Evolutionary conservation across 1,140 invertebrate genomes (phyloP).

Genomic region (Cyphomyrmex costatus): DNA sequence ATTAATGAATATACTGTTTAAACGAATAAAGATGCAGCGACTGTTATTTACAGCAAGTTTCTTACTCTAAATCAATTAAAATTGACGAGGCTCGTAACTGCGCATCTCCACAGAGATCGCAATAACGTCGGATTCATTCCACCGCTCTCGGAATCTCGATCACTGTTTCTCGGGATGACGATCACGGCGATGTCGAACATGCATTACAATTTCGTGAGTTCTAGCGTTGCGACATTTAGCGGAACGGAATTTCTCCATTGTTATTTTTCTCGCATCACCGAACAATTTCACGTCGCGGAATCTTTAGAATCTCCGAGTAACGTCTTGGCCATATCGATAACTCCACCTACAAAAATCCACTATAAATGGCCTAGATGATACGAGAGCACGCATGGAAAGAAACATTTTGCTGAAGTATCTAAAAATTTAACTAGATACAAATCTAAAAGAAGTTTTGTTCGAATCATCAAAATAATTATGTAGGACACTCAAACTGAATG

Average conservation of each 20-base stretch:
- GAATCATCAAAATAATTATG: too few species aligned
- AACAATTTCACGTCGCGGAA: not conserved
- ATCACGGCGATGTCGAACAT: not conserved
- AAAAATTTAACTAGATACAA: too few species aligned
- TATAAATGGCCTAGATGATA: slow-evolving; percentile 7
- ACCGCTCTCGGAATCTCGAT: slow-evolving; percentile 27
- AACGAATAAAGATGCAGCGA: not conserved
- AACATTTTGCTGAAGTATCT: too few species aligned
- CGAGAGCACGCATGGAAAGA: too few species aligned
- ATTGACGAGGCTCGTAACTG: not conserved
- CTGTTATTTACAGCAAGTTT: not conserved
- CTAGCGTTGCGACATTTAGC: slow-evolving; percentile 25
- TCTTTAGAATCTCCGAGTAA: slow-evolving; percentile 8
- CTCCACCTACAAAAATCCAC: slow-evolving; percentile 21
- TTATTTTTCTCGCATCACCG: slow-evolving; percentile 17
- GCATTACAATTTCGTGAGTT: slow-evolving; percentile 44
- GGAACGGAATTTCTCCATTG: slow-evolving; percentile 56
- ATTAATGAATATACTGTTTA: not conserved
- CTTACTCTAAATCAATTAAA: not conserved
- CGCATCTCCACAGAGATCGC: not conserved
- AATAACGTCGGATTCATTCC: slow-evolving; percentile 19
- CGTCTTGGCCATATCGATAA: not conserved
- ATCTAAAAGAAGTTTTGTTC: too few species aligned
- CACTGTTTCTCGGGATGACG: slow-evolving; percentile 19
- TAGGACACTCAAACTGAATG: too few species aligned